Conservation (phyloP, 1,140 invertebrate genomes). For the Ladona fulva region DNA sequence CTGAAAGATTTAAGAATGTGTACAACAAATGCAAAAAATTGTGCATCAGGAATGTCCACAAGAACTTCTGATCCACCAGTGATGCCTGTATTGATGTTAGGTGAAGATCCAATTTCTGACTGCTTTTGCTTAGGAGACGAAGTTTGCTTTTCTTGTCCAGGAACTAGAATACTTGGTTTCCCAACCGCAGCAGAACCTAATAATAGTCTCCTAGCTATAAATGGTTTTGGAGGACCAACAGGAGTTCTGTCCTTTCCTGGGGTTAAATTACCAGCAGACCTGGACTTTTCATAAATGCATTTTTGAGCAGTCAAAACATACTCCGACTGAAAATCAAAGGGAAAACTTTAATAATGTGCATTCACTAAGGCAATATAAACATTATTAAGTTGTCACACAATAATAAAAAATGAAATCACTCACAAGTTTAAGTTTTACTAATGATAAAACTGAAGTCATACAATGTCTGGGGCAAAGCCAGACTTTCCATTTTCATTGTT, state of each 20-base stretch:
- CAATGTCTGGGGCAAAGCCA: no score
- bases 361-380: no score
- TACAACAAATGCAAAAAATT: background rate
- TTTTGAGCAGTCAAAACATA: background rate
- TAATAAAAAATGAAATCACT: no score
- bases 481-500: no score
- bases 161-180: background rate
- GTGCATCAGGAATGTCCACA: background rate
- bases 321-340: background rate
- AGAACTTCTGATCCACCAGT: background rate
- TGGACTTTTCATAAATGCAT: background rate
- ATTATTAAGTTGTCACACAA: no score
- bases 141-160: background rate
- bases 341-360: background rate
- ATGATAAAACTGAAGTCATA: no score
- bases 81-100: background rate
- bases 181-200: background rate
- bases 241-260: background rate
- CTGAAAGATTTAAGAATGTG: background rate
- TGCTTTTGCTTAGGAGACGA: background rate
- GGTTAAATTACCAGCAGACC: background rate
- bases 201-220: background rate
- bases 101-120: background rate
- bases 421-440: no score
- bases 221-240: background rate